A percentile compares a stretch with the other conserved stretches of the same genome.
phyloP scores from a whole-genome alignment of 2,888 invertebrate genomes.

The Pyrrhia umbra region DNA sequence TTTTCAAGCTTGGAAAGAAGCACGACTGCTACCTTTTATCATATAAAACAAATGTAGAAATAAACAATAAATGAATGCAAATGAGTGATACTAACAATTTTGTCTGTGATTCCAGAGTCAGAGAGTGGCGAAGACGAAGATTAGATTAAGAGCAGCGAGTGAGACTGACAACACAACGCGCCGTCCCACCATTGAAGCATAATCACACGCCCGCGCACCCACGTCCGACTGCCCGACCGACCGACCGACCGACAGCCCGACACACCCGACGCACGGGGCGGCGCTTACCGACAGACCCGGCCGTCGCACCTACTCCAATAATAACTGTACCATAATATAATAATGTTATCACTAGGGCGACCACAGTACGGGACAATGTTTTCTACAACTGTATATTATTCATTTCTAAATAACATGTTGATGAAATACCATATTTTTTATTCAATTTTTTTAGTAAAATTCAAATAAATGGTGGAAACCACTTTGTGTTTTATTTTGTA shows the following conservation, averaged over 20 bases:
- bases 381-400: conserved; percentile 88
- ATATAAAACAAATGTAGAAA: too few species aligned
- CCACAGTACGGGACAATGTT: conserved; percentile 73
- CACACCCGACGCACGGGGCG: conserved; percentile 52
- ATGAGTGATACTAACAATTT: background rate
- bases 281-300: conserved; percentile 53
- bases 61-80: too few species aligned
- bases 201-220: conserved; percentile 55
- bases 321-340: conserved; percentile 69
- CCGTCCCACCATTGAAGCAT: conserved; percentile 64
- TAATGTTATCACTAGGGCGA: conserved; percentile 70
- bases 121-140: conserved; percentile 89
- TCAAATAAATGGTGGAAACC: conserved; percentile 89
- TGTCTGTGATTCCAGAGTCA: conserved; percentile 79
- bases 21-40: too few species aligned
- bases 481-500: conserved; percentile 51
- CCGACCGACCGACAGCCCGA: conserved; percentile 35
- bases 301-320: conserved; percentile 60
- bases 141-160: conserved; percentile 88
- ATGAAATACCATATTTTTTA: conserved; percentile 90
- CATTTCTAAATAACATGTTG: conserved; percentile 89
- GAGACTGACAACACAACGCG: conserved; percentile 83
- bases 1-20: too few species aligned
- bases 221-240: conserved; percentile 40
- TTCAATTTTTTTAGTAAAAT: conserved; percentile 90